Conservation (phyloP, 2,888 invertebrate species). For the Agonopterix alstromeriana region DNA sequence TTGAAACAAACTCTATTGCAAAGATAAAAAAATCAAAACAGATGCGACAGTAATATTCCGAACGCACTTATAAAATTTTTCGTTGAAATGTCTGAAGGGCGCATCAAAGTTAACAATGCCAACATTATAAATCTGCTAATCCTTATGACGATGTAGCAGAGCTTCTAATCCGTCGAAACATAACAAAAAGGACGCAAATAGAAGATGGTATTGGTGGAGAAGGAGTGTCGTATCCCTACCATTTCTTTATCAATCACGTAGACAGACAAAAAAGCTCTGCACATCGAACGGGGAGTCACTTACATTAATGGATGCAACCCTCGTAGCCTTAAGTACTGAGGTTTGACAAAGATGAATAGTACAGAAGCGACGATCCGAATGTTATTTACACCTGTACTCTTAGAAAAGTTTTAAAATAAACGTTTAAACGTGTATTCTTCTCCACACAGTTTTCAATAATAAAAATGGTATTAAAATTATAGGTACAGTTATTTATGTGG, state of each 20-base stretch:
- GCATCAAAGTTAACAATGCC: slow-evolving; percentile 2
- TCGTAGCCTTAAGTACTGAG: slow-evolving; percentile 22
- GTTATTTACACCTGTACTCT: too few relatives aligned
- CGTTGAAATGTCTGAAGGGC: slow-evolving; percentile 6
- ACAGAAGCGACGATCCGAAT: not conserved
- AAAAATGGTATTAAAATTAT: too few relatives aligned
- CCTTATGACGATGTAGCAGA: slow-evolving; percentile 9
- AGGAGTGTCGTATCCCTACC: slow-evolving; percentile 58
- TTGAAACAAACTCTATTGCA: slow-evolving; percentile 1
- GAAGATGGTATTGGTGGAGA: slow-evolving; percentile 19
- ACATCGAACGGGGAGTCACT: slow-evolving; percentile 68
- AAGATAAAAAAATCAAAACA: not conserved
- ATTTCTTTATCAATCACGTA: slow-evolving; percentile 70
- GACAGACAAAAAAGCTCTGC: slow-evolving; percentile 61
- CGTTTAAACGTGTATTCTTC: too few relatives aligned
- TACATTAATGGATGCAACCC: slow-evolving; percentile 63
- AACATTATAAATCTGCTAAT: not conserved
- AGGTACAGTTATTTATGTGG: too few relatives aligned
- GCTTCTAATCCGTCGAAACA: slow-evolving; percentile 11
- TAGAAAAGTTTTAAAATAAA: too few relatives aligned
- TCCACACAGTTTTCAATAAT: too few relatives aligned
- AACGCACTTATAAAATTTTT: slow-evolving; percentile 2
- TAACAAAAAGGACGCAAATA: slow-evolving; percentile 9
- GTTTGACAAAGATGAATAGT: slow-evolving; percentile 32
- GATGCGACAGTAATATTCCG: not conserved